phyloP scores from a whole-genome alignment of 2,888 invertebrate genomes.

The Lamellibrachia satsuma region DNA sequence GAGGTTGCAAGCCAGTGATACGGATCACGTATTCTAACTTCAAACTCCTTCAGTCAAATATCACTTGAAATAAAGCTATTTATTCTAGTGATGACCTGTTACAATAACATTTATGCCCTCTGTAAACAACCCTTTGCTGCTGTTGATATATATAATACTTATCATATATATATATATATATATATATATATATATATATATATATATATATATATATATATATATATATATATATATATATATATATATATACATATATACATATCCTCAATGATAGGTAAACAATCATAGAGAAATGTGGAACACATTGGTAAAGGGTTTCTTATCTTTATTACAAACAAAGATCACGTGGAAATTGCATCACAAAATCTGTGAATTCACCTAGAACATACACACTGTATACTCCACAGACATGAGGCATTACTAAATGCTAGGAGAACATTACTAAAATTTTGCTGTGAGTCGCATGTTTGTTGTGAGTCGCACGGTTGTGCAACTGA shows the following conservation, averaged over 20 bases:
- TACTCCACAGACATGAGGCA: too few species aligned
- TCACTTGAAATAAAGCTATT: neutral
- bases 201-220: too few species aligned
- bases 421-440: too few species aligned
- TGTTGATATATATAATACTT: too few species aligned
- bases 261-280: neutral
- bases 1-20: neutral
- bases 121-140: neutral
- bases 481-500: too few species aligned
- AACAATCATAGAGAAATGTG: neutral
- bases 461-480: too few species aligned
- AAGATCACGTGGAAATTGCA: neutral
- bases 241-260: too few species aligned
- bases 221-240: too few species aligned
- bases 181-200: too few species aligned
- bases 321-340: neutral
- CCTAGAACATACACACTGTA: too few species aligned
- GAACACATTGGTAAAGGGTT: neutral
- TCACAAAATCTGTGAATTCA: neutral
- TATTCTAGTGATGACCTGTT: neutral
- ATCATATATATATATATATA: too few species aligned
- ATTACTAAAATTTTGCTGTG: too few species aligned
- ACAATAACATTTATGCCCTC: neutral
- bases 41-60: neutral
- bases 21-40: neutral